These are phyloP conservation scores for Orchestia grillus DNA, from an alignment of 1,140 invertebrate species.

Conservation along the genomic window DNA sequence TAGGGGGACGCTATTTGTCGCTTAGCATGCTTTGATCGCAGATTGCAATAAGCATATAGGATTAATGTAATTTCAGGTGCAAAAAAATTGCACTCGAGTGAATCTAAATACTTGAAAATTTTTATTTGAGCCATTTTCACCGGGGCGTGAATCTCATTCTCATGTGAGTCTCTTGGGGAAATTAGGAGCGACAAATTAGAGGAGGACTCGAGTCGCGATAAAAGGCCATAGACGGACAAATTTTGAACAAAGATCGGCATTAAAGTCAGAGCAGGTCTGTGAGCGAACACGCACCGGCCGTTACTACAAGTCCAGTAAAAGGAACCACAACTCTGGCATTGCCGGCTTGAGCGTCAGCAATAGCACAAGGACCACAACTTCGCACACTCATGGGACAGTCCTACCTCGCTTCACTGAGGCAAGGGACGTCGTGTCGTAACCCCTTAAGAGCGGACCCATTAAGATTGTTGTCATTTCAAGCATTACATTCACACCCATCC, in stretches of 20 bases:
- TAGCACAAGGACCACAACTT: background rate
- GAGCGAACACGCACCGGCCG: background rate
- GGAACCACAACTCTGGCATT: background rate
- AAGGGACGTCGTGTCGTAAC: constrained; percentile 1
- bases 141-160: background rate
- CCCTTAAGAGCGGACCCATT: constrained; percentile 24
- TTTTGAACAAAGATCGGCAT: background rate
- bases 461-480: constrained; percentile 47
- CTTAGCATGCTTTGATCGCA: too few relatives aligned
- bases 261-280: background rate
- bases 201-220: background rate
- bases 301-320: background rate
- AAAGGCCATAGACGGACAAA: background rate
- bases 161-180: background rate
- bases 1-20: too few relatives aligned
- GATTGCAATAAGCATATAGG: too few relatives aligned
- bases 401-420: background rate
- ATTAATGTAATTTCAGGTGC: too few relatives aligned
- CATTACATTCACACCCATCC: constrained; percentile 29
- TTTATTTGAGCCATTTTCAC: background rate
- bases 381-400: background rate
- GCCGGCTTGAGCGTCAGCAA: background rate
- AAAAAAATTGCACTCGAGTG: background rate
- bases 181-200: background rate
- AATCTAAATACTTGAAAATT: background rate